These are phyloP conservation scores for Numenius arquata DNA, from an alignment of 2,113 vertebrate species.

Conservation along the genomic window DNA sequence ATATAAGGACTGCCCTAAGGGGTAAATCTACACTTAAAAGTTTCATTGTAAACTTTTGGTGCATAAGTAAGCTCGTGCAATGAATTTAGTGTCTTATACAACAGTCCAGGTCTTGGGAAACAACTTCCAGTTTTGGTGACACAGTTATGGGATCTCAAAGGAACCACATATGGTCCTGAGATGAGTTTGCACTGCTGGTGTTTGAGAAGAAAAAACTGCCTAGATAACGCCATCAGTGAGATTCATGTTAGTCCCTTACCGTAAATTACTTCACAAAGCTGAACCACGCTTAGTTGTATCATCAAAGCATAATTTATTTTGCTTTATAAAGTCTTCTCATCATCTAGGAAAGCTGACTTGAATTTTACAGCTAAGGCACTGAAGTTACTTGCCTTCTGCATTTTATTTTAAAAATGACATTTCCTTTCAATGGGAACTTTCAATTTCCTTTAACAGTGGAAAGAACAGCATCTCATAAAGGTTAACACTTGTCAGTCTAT, in stretches of 20 bases:
- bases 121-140: not conserved
- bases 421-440: not conserved
- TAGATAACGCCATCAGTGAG: not conserved
- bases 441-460: not conserved
- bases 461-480: not conserved
- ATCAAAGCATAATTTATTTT: not conserved
- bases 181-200: not conserved
- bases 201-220: not conserved
- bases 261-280: not conserved
- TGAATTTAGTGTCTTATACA: not conserved
- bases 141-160: not conserved
- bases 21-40: not conserved
- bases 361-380: not conserved
- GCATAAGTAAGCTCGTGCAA: not conserved
- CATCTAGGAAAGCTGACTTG: not conserved
- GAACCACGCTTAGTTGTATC: not conserved
- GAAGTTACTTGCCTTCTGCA: not conserved
- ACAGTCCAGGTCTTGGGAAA: not conserved
- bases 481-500: not conserved
- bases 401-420: not conserved
- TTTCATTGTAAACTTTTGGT: not conserved
- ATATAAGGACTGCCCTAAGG: not conserved
- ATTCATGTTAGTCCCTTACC: not conserved
- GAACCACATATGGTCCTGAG: not conserved
- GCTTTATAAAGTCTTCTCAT: not conserved